Base-by-base conservation (phyloP, 2,797 vertebrate species). In the Oreochromis grahami region DNA sequence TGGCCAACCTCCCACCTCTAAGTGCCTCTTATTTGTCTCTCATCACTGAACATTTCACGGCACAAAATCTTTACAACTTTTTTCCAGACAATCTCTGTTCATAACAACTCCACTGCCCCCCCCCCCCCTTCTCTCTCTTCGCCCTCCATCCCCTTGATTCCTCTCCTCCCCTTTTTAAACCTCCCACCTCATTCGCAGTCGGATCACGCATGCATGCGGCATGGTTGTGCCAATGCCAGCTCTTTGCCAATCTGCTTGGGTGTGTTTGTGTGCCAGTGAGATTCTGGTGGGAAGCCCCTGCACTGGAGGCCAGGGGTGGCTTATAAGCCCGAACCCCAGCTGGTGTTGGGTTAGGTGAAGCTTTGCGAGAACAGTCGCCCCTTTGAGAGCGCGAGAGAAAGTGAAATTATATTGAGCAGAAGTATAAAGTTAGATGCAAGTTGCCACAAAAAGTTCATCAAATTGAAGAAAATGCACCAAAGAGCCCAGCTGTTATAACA, bases 181-280 rank as follows among this genome's bases (percentile, higher is more conserved):
- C 87, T 93, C 88, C 88, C 91, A 82, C 79, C 93, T 95, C 92
- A 94, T 96, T 96, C 84, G 84, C 92, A 97, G 95, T 96, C 95
- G 52, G 91, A 94, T 95, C 96, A 97, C 95, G 95, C 92, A 87
- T 91, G 92, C 95, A 96, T 97, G 96, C 96, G 94, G 96, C 96
- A 96, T 90, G 94, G 94, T 93, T 93, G 95, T 96, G 94, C 96
- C 96, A 95, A 90, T 93, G 93, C 96, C 96, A 95, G 95, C 86
- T 87, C 93, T 95, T 93, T 96, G 96, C 96, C 96, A 96, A 94
- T 92, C 88, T 93, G 92, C 88, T 86, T 84, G 93, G 91, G 90
- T 90, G 90, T 94, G 89, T 94, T 92, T 92, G 87, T 88, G 90
- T 94, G 90, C 91, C 93, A 91, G 52, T 81, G 80, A 52, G 83